phyloP scores from a whole-genome alignment of 2,113 vertebrate species.

The Eupsittula cactorum region DNA sequence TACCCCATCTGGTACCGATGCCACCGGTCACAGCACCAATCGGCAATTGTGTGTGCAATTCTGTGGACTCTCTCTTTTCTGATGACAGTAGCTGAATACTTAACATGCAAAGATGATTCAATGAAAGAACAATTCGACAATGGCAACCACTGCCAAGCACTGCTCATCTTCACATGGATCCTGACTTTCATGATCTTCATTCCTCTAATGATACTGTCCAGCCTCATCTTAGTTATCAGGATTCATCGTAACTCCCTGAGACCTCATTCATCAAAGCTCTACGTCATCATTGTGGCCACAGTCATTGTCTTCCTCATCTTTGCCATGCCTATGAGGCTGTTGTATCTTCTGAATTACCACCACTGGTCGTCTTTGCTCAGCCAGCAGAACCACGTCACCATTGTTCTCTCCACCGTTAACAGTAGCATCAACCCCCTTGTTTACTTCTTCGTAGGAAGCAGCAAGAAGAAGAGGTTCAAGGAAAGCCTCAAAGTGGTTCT shows the following conservation, averaged over 20 bases:
- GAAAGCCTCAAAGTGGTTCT: constrained; percentile 78
- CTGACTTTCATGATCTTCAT: constrained; percentile 79
- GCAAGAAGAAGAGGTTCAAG: constrained; percentile 76
- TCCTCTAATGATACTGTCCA: constrained; percentile 77
- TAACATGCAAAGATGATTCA: constrained; percentile 66
- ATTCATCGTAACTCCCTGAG: constrained; percentile 71
- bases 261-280: constrained; percentile 76
- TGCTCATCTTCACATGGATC: constrained; percentile 73
- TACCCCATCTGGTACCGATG: constrained; percentile 82
- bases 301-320: constrained; percentile 77
- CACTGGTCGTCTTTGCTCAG: constrained; percentile 65
- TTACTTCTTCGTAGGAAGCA: constrained; percentile 81
- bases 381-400: constrained; percentile 58
- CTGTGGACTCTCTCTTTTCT: constrained; percentile 77
- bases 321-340: constrained; percentile 75
- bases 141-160: constrained; percentile 58
- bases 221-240: constrained; percentile 73
- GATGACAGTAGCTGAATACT: constrained; percentile 72
- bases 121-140: background rate
- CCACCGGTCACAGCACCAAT: constrained; percentile 77
- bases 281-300: constrained; percentile 73
- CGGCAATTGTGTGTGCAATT: constrained; percentile 66
- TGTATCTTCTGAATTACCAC: constrained; percentile 75
- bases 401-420: constrained; percentile 76
- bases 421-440: constrained; percentile 80